Conservation (phyloP, 1,140 invertebrate genomes). For the Ctenoplectra terminalis region DNA sequence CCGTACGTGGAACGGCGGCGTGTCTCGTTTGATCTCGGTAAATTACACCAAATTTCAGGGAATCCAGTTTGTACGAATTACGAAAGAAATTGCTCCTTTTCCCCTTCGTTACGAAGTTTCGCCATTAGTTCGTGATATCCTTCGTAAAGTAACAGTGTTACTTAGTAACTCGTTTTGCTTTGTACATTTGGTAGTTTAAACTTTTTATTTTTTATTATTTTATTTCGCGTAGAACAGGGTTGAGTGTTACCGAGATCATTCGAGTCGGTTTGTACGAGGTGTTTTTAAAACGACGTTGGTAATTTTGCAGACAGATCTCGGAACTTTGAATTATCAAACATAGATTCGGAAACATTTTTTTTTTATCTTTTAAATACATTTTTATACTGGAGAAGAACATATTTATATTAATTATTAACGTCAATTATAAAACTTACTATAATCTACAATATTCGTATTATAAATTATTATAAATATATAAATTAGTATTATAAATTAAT, state of each 20-base stretch:
- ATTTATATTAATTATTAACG: too few species aligned
- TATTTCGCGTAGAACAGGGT: not conserved
- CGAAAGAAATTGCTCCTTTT: not conserved
- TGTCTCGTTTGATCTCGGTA: conserved; percentile 27
- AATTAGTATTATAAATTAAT: too few species aligned
- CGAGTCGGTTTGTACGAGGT: not conserved
- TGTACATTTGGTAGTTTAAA: too few species aligned
- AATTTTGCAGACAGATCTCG: not conserved
- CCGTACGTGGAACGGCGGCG: not conserved
- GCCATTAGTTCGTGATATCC: not conserved
- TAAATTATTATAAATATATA: too few species aligned
- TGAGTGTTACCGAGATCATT: conserved; percentile 13
- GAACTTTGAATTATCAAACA: too few species aligned
- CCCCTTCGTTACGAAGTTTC: not conserved
- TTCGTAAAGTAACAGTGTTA: not conserved
- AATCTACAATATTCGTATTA: too few species aligned
- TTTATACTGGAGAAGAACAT: too few species aligned
- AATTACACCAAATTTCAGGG: not conserved
- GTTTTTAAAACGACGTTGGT: conserved; percentile 1
- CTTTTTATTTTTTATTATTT: not conserved
- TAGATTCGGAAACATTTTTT: too few species aligned
- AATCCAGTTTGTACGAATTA: not conserved
- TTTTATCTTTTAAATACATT: too few species aligned
- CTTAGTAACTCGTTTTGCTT: not conserved
- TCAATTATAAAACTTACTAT: too few species aligned